These are phyloP conservation scores for Tychaedon coryphoeus DNA, from an alignment of 2,113 vertebrate species.

Conservation along the genomic window DNA sequence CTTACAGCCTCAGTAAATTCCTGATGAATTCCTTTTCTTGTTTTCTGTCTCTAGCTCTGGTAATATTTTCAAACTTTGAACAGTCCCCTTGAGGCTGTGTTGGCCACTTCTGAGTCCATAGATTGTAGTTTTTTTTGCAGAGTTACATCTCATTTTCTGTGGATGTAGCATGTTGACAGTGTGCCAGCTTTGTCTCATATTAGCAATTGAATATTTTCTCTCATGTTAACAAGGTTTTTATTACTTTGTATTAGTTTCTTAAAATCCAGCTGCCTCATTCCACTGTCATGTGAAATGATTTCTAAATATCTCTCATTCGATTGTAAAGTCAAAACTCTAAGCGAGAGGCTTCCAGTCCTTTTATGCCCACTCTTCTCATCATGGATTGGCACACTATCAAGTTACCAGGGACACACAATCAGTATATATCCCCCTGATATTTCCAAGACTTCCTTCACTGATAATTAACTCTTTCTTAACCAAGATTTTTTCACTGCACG, in stretches of 20 bases:
- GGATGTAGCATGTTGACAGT: background rate
- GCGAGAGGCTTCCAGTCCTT: background rate
- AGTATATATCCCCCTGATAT: background rate
- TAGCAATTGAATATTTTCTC: background rate
- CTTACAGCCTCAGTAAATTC: background rate
- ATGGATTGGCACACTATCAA: background rate
- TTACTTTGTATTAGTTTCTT: conserved; percentile 9
- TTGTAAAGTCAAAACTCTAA: background rate
- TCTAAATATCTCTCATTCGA: background rate
- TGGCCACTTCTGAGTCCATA: background rate
- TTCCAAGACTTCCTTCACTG: background rate
- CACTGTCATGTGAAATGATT: background rate
- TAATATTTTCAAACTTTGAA: conserved; percentile 29
- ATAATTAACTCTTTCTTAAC: background rate
- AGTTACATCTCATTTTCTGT: background rate
- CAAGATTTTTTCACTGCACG: background rate
- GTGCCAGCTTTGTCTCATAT: background rate
- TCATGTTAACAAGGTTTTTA: background rate
- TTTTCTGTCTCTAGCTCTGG: background rate
- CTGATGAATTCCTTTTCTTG: background rate
- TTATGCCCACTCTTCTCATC: background rate
- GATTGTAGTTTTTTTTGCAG: background rate
- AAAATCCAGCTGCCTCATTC: conserved; percentile 6
- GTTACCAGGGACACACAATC: conserved; percentile 5
- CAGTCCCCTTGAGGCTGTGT: background rate